Base-by-base conservation (phyloP, 2,113 vertebrate species). In the Piaya cayana region DNA sequence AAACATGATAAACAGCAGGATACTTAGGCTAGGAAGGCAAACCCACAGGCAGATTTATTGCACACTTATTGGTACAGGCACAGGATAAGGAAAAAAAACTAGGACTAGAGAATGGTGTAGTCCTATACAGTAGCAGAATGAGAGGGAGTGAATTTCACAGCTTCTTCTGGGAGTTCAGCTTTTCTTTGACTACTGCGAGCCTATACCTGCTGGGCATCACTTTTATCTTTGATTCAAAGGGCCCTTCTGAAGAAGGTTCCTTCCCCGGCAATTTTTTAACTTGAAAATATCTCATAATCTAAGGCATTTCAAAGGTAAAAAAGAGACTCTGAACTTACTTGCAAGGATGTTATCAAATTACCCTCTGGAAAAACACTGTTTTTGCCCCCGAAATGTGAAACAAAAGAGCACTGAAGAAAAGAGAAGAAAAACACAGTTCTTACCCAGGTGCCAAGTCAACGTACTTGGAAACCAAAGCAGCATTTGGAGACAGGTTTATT, bases 171-270 rank as follows among this genome's bases (percentile, higher is more conserved):
- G 87, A 95, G 84, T 90, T 96, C 67, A 77, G 89, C 23, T 88
- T 76, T 74, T 74, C 78, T 95, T 83, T 83, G 71, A 90, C 70
- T 93, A 59, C 39, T 90, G 91, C 34, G 90, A 95, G 75, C 37
- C 84, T 86, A 22, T 80, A 80, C 78, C 96, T 94, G 90, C 95
- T 90, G 89, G 94, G 93, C 91, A 95, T 76, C 42, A 30, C 96
- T 97, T 97, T 97, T 55, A 95, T 97, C 90, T 95, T 62, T 86
- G 78, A 82, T 87, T 96, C 94, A 91, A 67, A 94, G 89, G 78
- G 94, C n/a, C 77, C 75, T 93, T 94, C 90, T 95, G 84, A 97
- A 95, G 83, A 93, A 86, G 76, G 70, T 95, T 70, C 67, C 45
- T 92, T 82, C 83, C 62, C 53, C 80, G 59, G 71, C 36, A 88